Conservation (phyloP, 2,888 invertebrate genomes). For the Archips crataeganus region DNA sequence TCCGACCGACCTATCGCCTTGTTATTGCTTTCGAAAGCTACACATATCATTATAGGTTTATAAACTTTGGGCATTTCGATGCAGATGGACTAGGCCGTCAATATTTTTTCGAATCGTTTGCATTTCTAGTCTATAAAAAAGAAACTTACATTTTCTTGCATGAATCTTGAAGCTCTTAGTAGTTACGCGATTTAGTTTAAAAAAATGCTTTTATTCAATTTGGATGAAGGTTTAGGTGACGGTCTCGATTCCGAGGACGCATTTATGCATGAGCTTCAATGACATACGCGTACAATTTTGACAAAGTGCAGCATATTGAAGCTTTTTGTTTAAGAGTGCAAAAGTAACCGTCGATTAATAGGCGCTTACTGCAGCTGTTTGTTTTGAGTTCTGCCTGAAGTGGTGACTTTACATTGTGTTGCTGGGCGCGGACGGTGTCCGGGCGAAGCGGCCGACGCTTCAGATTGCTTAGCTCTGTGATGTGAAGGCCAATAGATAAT, state of each 20-base stretch:
- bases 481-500: slow-evolving; percentile 84
- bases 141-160: slow-evolving; percentile 65
- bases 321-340: slow-evolving; percentile 54
- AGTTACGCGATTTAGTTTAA: slow-evolving; percentile 41
- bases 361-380: slow-evolving; percentile 14
- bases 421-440: slow-evolving; percentile 12
- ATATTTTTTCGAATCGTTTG: slow-evolving; percentile 74
- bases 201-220: slow-evolving; percentile 35
- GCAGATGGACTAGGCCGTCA: slow-evolving; percentile 54
- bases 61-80: slow-evolving; percentile 60
- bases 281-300: slow-evolving; percentile 52
- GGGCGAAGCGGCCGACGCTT: slow-evolving; percentile 57
- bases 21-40: slow-evolving; percentile 61
- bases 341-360: not conserved
- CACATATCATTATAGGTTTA: slow-evolving; percentile 67
- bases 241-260: slow-evolving; percentile 56
- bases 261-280: slow-evolving; percentile 62
- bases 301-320: slow-evolving; percentile 48
- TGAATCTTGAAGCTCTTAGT: slow-evolving; percentile 47
- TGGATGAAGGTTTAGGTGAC: slow-evolving; percentile 45
- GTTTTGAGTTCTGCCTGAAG: slow-evolving; percentile 27
- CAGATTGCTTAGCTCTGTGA: slow-evolving; percentile 82
- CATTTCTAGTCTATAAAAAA: slow-evolving; percentile 83
- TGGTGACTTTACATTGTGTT: slow-evolving; percentile 6
- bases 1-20: slow-evolving; percentile 51